These are phyloP conservation scores for Pseudachorutes palmiensis DNA, from an alignment of 1,140 invertebrate genomes.

Conservation along the genomic window DNA sequence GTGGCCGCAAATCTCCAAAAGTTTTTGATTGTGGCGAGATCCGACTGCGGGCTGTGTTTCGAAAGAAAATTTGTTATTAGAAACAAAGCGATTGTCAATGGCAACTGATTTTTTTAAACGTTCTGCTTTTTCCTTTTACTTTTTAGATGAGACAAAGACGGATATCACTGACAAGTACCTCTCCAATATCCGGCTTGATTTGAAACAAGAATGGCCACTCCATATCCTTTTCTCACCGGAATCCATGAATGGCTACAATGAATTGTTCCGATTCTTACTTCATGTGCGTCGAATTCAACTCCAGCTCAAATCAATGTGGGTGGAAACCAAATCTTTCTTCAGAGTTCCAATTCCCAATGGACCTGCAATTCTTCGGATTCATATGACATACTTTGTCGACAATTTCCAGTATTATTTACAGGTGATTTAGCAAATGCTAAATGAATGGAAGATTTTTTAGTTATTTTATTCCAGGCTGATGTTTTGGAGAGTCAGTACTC, in stretches of 20 bases:
- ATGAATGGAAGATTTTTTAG: background rate
- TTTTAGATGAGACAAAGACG: background rate
- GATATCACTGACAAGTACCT: constrained; percentile 1
- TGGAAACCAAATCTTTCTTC: constrained; percentile 32
- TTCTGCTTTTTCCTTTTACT: background rate
- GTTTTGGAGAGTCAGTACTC: constrained; percentile 33
- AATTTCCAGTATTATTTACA: constrained; percentile 37
- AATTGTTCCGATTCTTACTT: constrained; percentile 63
- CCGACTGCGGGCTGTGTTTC: too few species aligned
- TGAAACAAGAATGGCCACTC: constrained; percentile 55
- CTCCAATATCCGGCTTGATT: constrained; percentile 5
- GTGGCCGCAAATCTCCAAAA: too few species aligned
- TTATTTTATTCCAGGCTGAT: constrained; percentile 27
- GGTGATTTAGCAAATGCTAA: constrained; percentile 13
- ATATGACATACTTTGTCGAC: constrained; percentile 35
- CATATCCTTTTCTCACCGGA: constrained; percentile 65
- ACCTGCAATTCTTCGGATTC: constrained; percentile 30
- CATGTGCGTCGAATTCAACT: constrained; percentile 50
- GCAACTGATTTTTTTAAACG: background rate
- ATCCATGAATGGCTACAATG: constrained; percentile 56
- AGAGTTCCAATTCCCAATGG: constrained; percentile 32
- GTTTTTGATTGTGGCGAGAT: too few species aligned
- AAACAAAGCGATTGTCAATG: background rate
- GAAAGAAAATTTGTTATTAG: background rate
- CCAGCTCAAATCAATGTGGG: constrained; percentile 33